Evolutionary conservation across 1,140 invertebrate species (phyloP), one percentile per base, ranked within the genome.

Genomic region (Pectinophora gossypiella): DNA sequence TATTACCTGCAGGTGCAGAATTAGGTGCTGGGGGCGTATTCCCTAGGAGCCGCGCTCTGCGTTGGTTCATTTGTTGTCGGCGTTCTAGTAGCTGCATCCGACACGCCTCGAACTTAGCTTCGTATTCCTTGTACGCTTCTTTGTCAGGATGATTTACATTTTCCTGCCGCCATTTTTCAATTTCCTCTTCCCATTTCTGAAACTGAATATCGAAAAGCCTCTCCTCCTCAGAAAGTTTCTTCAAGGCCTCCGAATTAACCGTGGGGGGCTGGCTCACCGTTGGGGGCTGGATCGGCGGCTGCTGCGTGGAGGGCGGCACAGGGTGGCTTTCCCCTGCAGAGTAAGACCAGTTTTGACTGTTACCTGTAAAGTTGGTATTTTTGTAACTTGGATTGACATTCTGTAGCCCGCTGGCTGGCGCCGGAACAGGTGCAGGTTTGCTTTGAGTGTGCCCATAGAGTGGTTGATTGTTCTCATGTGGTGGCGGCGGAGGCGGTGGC

Each of bases 121-220:
- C 94, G 81, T 95, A 96, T 56, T 95, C 92, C 54, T 90, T 89
- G 70, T 95, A 95, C 58, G 95, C 94, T 82, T 92, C 91, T 83
- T 94, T 95, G 71, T 96, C 94, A 12, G 95, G 95, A 89, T 96
- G 95, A 79, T 94, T 94, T 16, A 91, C 91, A 88, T 96, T 96
- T 68, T 95, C 93, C 54, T 91, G 90, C 76, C 94, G 95, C 95
- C 95, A 96, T 61, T 93, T 93, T 61, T 94, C 92, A 72, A 96
- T 95, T 67, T 95, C 92, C 57, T 93, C 90, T 80, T 96, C 95
- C 95, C 95, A 96, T 65, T 94, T 92, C 71, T 92, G 90, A 71
- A 96, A 96, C 68, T 95, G 91, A 49, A 91, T 91, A 70, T 95
- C 94, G 85, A 96, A 96, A 40, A 91, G 91, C 75, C 91, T 93